Base-by-base conservation (phyloP, 2,113 vertebrate species). In the Atractosteus spatula region DNA sequence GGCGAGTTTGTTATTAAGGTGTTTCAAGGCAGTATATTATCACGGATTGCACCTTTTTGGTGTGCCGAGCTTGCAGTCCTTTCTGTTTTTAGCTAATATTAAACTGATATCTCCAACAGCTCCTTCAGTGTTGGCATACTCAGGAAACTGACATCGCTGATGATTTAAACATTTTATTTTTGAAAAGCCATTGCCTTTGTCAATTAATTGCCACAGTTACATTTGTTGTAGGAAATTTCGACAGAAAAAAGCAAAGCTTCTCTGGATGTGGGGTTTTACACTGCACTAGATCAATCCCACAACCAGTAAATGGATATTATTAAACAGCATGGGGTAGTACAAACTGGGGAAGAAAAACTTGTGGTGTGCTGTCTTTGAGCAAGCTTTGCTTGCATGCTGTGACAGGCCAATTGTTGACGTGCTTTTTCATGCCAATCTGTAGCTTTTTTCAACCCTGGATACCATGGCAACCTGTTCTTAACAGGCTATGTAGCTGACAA, bases 321-420 rank as follows among this genome's bases (percentile, higher is more conserved):
- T 96, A 95, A 94, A 94, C 94, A 94, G 93, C 94, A 94, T 93
- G 94, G 92, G 93, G 94, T 92, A 92, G 89, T 92, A 90, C 91
- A 93, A 93, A 93, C 93, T 93, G 93, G 93, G 92, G 93, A 94
- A 92, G 91, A 92, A 93, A 55, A 93, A 92, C 91, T 94, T 91
- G 90, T 90, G 90, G 90, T 92, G 90, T 90, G 89, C 90, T 94
- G 93, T 89, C 91, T 93, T 92, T 93, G 92, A 94, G 90, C 87
- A 93, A 89, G 92, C 92, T 92, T 90, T 89, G 92, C 92, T 92
- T 92, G 90, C 91, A 89, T 92, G 91, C 92, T 93, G 92, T 93
- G 93, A 94, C 94, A 94, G 93, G 93, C 94, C 94, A 95, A 96
- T 96, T 95, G 94, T 94, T 92, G 93, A 94, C 94, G 94, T 93